Evolutionary conservation across 2,888 invertebrate genomes (phyloP), one percentile per base, ranked within the genome.

Genomic region (Dryococelus australis): DNA sequence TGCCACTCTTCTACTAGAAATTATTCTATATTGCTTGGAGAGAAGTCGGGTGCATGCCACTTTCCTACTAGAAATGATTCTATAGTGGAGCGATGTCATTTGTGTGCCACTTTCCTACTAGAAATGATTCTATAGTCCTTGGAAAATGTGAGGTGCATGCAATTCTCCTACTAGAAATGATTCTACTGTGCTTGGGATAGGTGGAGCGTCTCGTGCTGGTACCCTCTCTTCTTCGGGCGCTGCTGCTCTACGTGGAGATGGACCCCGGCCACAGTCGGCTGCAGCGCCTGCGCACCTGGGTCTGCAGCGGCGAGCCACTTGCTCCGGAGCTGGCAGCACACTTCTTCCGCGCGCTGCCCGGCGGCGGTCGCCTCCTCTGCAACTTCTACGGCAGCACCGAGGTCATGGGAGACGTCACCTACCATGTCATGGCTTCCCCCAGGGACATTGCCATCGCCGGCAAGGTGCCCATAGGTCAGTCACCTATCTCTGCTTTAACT

Each of bases 371-470:
- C 89, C 93, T 94, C 26, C 92, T 98, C 80, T 97, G 97, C 86
- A 98, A 98, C 91, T 97, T 98, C 91, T 98, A 98, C 91, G 98
- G 98, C 0, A 97, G 97, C 89, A 98, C 98, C 0, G 98, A 98
- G 92, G 95, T 97, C 0, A 97, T 98, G 96, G 98, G 97, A 0
- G 98, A 98, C 91, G 97, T 98, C 3, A 97, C 97, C 0, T 97
- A 95, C 90, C 95, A 96, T 90, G 93, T 96, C 0, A 93, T 97
- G 90, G 94, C 94, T 88, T 94, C 93, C 86, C 91, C 93, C 24
- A 88, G 90, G 27, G 91, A 91, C 35, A 90, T 87, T 87, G 93
- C 93, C 8, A 95, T 96, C 89, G 94, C 95, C 13, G 90, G 89
- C 47, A 96, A 96, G 90, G 95, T 98, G 86, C 97, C 98, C 2